Conservation (phyloP, 2,888 invertebrate genomes). For the Lepidocyrtinus sp. region DNA sequence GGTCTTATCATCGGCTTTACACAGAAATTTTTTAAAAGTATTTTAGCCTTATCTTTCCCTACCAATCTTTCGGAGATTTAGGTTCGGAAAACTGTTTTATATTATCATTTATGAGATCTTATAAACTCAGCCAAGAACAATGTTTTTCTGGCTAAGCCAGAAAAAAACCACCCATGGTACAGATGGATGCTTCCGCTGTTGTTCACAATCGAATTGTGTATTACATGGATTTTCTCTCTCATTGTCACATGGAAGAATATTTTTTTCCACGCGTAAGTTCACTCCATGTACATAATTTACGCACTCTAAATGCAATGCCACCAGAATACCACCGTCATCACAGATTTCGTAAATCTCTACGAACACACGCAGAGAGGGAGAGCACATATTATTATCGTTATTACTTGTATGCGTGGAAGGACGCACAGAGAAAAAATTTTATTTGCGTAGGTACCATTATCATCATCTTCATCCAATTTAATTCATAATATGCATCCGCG, state of each 20-base stretch:
- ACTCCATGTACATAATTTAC: neutral
- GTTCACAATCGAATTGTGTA: conserved; percentile 17
- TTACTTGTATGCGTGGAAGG: neutral
- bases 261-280: neutral
- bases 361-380: conserved; percentile 43
- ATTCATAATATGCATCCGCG: conserved; percentile 21
- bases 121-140: conserved; percentile 14
- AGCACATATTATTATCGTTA: neutral
- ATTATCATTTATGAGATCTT: conserved; percentile 16
- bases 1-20: no score
- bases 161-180: neutral
- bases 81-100: neutral
- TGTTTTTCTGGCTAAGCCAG: neutral
- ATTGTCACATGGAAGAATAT: conserved; percentile 11
- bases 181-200: conserved; percentile 48
- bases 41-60: neutral
- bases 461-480: conserved; percentile 14
- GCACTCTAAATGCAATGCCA: conserved; percentile 20
- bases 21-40: no score
- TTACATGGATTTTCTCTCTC: neutral
- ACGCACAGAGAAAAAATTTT: no score
- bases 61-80: conserved; percentile 11
- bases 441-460: conserved; percentile 17
- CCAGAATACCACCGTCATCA: neutral
- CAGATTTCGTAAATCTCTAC: conserved; percentile 1